Percentiles rank a stretch among this genome's conserved stretches.
phyloP scores from a whole-genome alignment of 2,888 invertebrate genomes.

The Carabus problematicus region DNA sequence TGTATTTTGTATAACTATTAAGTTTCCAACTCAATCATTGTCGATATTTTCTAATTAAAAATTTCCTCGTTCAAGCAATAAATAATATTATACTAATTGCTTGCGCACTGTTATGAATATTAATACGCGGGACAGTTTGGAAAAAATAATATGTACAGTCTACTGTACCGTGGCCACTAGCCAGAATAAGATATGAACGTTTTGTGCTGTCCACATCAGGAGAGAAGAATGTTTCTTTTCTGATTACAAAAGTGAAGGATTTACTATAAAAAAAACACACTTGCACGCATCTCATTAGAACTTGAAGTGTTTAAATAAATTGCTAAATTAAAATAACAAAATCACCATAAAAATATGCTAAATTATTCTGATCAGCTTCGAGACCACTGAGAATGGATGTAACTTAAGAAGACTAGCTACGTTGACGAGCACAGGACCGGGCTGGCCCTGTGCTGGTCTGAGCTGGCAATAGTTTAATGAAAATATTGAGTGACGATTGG shows the following conservation, averaged over 20 bases:
- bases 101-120: constrained; percentile 20
- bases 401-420: background rate
- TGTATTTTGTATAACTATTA: constrained; percentile 3
- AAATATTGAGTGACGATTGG: too few relatives aligned
- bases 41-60: constrained; percentile 32
- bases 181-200: background rate
- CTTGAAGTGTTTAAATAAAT: constrained; percentile 22
- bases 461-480: too few relatives aligned
- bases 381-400: background rate
- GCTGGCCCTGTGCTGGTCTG: too few relatives aligned
- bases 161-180: background rate
- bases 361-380: constrained; percentile 22
- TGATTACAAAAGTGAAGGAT: constrained; percentile 10
- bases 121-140: constrained; percentile 16
- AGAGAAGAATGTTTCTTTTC: too few relatives aligned
- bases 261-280: constrained; percentile 13
- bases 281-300: constrained; percentile 16
- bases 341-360: constrained; percentile 28
- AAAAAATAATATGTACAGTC: constrained; percentile 4
- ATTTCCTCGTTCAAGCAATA: constrained; percentile 17
- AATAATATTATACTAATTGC: constrained; percentile 34
- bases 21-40: constrained; percentile 22
- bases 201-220: too few relatives aligned
- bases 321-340: constrained; percentile 24
- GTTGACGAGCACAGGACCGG: constrained; percentile 5